Conservation (phyloP, 1,140 invertebrate genomes). For the Ericerus pela region DNA sequence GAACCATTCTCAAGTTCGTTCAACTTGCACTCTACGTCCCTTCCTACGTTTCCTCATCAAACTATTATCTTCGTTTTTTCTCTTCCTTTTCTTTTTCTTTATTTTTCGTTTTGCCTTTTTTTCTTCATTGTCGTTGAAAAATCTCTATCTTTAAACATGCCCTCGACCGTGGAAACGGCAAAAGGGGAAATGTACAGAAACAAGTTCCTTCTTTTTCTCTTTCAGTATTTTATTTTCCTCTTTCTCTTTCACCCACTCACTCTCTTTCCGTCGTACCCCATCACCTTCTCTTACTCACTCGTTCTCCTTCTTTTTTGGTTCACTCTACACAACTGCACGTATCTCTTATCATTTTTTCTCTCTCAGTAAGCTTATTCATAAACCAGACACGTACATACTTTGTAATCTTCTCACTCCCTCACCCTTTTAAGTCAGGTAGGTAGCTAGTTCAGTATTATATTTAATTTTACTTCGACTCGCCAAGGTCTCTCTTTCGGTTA, state of each 20-base stretch:
- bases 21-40: constrained; percentile 6
- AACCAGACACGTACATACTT: constrained; percentile 9
- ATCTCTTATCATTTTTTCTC: too few species aligned
- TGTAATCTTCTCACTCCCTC: constrained; percentile 3
- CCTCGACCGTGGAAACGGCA: background rate
- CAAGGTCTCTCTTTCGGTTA: background rate
- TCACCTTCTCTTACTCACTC: too few species aligned
- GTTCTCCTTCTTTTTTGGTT: too few species aligned
- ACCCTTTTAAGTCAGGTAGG: too few species aligned
- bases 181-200: background rate
- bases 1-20: constrained; percentile 5
- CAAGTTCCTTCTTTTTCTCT: constrained; percentile 6
- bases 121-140: constrained; percentile 4
- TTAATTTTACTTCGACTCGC: background rate
- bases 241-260: too few species aligned
- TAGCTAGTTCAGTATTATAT: too few species aligned
- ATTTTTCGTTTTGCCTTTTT: constrained; percentile 5
- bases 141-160: constrained; percentile 4
- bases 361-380: too few species aligned
- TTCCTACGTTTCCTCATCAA: background rate
- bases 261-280: too few species aligned
- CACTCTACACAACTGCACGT: too few species aligned
- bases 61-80: background rate
- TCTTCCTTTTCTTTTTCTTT: background rate
- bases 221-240: constrained; percentile 1